Evolutionary conservation across 64 coral and sea anemone genomes (phyloP).

Genomic region (Catalaphyllia jardinei): DNA sequence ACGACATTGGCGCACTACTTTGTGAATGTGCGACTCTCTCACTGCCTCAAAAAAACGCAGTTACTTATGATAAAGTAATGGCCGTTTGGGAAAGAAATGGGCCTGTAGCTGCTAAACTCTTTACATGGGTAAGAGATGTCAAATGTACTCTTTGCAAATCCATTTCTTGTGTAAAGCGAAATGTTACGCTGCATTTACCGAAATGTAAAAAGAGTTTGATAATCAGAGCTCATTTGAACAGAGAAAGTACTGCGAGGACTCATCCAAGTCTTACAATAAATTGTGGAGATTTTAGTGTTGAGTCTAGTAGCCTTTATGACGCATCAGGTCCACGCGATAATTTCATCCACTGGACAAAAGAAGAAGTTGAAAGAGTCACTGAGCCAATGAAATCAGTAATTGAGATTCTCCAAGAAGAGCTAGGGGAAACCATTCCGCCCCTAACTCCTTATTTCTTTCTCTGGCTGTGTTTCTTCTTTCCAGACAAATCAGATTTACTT

Average conservation of each 20-base stretch:
- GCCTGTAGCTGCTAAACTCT: constrained; percentile 29
- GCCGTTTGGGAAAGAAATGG: constrained; percentile 12
- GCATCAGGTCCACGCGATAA: too few species aligned
- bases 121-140: constrained; percentile 7
- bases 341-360: constrained; percentile 1
- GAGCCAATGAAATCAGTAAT: constrained; percentile 10
- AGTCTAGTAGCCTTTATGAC: neutral
- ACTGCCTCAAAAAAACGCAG: neutral
- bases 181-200: constrained; percentile 37
- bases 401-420: constrained; percentile 27
- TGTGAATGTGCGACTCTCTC: neutral
- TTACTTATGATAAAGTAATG: constrained; percentile 15
- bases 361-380: neutral
- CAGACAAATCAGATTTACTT: neutral
- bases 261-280: constrained; percentile 11
- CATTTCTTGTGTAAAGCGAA: neutral
- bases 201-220: constrained; percentile 12
- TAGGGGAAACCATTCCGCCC: constrained; percentile 30
- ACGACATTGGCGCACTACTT: neutral
- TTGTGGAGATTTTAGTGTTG: constrained; percentile 59
- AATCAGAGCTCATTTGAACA: constrained; percentile 17
- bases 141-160: neutral
- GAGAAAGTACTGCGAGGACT: neutral
- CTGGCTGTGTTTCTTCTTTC: constrained; percentile 35
- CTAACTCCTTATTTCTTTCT: constrained; percentile 32